Conservation (phyloP, 2,888 invertebrate genomes). For the Diaphora mendica region DNA sequence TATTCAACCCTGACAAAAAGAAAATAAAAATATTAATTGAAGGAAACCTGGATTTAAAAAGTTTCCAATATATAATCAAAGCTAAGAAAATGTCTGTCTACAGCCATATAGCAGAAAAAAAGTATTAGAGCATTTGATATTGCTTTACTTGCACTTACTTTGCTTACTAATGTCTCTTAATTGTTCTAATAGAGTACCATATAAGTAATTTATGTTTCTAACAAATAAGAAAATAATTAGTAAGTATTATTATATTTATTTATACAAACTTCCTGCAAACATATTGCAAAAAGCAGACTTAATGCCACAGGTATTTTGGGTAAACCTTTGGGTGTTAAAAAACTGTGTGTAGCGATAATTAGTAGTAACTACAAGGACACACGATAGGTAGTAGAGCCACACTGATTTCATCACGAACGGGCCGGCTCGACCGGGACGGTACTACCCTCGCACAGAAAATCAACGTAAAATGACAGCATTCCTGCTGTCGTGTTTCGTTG, state of each 20-base stretch:
- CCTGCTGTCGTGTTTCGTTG: too few relatives aligned
- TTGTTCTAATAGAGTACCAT: background rate
- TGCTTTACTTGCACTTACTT: background rate
- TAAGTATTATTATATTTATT: too few relatives aligned
- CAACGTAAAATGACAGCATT: too few relatives aligned
- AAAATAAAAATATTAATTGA: background rate
- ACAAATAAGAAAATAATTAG: background rate
- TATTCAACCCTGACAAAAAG: conserved; percentile 94
- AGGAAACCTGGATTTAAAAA: background rate
- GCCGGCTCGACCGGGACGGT: too few relatives aligned
- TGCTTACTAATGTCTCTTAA: background rate
- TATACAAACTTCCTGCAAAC: too few relatives aligned
- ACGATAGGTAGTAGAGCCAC: too few relatives aligned
- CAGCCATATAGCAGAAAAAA: background rate
- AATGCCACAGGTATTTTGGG: too few relatives aligned
- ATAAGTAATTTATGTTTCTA: background rate
- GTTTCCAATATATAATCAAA: background rate
- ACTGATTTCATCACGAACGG: too few relatives aligned
- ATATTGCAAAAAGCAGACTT: too few relatives aligned
- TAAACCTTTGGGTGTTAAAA: too few relatives aligned
- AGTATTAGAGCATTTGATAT: background rate
- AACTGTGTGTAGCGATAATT: too few relatives aligned
- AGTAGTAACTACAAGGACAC: background rate
- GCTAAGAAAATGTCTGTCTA: background rate
- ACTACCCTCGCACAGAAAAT: too few relatives aligned